These are phyloP conservation scores for Ferrisia virgata DNA, from an alignment of 2,888 invertebrate genomes.

Conservation along the genomic window DNA sequence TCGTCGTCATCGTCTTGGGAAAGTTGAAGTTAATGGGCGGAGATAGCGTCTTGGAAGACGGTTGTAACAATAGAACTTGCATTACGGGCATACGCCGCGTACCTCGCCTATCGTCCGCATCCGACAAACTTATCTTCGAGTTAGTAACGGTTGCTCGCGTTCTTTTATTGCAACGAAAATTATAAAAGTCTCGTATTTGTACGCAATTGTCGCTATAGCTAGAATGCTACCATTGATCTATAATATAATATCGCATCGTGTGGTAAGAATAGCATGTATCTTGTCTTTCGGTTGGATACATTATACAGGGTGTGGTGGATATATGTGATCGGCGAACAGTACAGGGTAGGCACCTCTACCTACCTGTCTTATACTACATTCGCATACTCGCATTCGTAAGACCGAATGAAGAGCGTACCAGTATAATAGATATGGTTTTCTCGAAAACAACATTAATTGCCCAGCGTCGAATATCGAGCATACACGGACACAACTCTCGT, in stretches of 20 bases:
- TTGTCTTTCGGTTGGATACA: no score
- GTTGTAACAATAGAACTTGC: background rate
- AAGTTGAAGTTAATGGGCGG: background rate
- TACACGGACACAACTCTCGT: no score
- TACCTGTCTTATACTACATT: no score
- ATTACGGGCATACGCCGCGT: background rate
- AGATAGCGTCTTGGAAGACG: background rate
- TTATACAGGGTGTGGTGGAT: no score
- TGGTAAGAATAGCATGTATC: background rate
- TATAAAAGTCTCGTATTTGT: background rate
- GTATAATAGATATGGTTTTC: no score
- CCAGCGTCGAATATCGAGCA: background rate
- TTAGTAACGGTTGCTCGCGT: background rate
- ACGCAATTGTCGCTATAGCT: background rate
- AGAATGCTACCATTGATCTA: background rate
- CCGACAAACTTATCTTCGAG: background rate
- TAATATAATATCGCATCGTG: background rate
- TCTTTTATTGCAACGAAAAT: background rate
- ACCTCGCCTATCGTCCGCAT: no score
- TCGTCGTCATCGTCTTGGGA: no score
- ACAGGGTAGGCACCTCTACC: no score
- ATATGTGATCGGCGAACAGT: no score
- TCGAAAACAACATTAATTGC: background rate
- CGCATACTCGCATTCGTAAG: no score
- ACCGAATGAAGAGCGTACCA: background rate